phyloP scores from a whole-genome alignment of 2,888 invertebrate species.

The Megamerina dolium region DNA sequence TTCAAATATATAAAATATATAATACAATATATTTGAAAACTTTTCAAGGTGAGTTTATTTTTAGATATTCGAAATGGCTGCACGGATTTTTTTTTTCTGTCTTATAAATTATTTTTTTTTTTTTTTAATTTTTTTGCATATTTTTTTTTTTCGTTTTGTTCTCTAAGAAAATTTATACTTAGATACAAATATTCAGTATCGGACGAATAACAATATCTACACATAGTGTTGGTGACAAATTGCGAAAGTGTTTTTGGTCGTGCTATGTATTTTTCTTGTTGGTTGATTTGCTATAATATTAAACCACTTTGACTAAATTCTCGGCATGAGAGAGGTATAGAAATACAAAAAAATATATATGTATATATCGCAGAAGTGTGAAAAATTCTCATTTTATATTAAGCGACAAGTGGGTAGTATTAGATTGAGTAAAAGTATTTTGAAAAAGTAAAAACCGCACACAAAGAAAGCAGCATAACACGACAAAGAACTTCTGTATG shows the following conservation, averaged over 20 bases:
- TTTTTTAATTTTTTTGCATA: constrained; percentile 13
- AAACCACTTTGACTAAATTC: too few relatives aligned
- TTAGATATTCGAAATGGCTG: constrained; percentile 45
- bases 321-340: too few relatives aligned
- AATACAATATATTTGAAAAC: constrained; percentile 34
- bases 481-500: not conserved
- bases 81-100: too few relatives aligned
- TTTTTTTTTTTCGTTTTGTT: too few relatives aligned
- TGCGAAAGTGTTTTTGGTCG: constrained; percentile 21
- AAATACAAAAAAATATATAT: too few relatives aligned
- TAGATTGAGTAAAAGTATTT: too few relatives aligned
- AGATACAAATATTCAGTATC: constrained; percentile 10
- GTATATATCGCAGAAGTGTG: not conserved
- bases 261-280: too few relatives aligned
- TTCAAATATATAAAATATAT: too few relatives aligned
- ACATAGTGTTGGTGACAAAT: constrained; percentile 24
- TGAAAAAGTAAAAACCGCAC: too few relatives aligned
- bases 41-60: constrained; percentile 52
- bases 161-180: constrained; percentile 5
- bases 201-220: constrained; percentile 3
- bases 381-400: too few relatives aligned
- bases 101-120: constrained; percentile 19
- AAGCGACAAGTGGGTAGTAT: too few relatives aligned
- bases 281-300: too few relatives aligned
- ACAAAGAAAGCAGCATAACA: not conserved